Evolutionary conservation across 2,888 invertebrate genomes (phyloP).

Genomic region (Schizotus pectinicornis): DNA sequence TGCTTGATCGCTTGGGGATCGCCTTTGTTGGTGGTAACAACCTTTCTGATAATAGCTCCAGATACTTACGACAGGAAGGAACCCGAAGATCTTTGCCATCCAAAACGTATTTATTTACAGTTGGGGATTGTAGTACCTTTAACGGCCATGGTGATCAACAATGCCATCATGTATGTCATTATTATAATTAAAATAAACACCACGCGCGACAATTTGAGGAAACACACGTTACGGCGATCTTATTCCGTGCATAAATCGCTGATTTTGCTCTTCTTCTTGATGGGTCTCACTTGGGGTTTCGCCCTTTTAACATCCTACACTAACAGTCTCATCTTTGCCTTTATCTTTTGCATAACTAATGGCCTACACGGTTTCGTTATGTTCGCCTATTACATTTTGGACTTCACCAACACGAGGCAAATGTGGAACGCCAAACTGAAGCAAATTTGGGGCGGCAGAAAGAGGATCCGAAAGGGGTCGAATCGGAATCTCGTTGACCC

Average conservation of each 20-base stretch:
- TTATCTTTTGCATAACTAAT: constrained; percentile 3
- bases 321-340: constrained; percentile 1
- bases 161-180: constrained; percentile 2
- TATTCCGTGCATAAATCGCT: constrained; percentile 2
- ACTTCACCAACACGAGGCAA: constrained; percentile 2
- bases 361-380: constrained; percentile 13
- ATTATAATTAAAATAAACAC: not conserved
- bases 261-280: constrained; percentile 15
- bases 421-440: constrained; percentile 3
- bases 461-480: not conserved
- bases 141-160: constrained; percentile 4
- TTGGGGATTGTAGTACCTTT: constrained; percentile 5
- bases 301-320: constrained; percentile 3
- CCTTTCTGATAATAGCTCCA: not conserved
- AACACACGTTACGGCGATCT: not conserved
- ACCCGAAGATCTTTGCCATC: constrained; percentile 3
- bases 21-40: constrained; percentile 1
- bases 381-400: constrained; percentile 12
- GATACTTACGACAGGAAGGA: constrained; percentile 6
- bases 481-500: not conserved
- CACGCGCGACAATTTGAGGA: constrained; percentile 1
- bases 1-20: constrained; percentile 6
- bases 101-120: not conserved
- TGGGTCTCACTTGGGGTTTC: constrained; percentile 13
- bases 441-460: not conserved